A percentile compares a stretch with the other conserved stretches of the same genome.
Conservation (phyloP, 2,113 vertebrate species). For the Oreochromis aureus region DNA sequence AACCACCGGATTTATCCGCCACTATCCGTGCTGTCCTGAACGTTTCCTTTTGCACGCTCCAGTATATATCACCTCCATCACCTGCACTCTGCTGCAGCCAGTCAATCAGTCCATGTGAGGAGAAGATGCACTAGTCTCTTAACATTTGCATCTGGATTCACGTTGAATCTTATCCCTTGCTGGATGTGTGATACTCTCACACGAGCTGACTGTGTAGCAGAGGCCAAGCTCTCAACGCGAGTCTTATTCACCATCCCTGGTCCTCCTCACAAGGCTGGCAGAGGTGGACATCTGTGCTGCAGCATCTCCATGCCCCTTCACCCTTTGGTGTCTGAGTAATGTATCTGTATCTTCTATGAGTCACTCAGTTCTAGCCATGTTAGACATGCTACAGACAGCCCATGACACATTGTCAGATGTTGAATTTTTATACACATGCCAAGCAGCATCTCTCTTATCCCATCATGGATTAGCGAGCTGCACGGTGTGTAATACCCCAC, state of each 20-base stretch:
- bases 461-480: not conserved
- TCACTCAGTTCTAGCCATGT: not conserved
- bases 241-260: not conserved
- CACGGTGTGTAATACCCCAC: not conserved
- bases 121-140: not conserved
- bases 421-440: not conserved
- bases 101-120: not conserved
- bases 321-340: not conserved
- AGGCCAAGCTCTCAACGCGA: not conserved
- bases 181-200: not conserved
- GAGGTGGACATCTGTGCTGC: not conserved
- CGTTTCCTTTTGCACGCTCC: rapidly evolving
- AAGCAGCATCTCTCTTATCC: not conserved
- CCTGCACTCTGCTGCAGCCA: not conserved
- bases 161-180: not conserved
- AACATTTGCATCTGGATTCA: not conserved
- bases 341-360: not conserved
- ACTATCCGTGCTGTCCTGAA: not conserved
- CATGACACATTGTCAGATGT: not conserved
- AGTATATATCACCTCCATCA: not conserved
- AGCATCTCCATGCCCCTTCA: not conserved
- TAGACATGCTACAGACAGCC: not conserved
- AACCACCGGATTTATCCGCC: not conserved
- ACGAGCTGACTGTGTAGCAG: not conserved
- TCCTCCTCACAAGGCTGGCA: not conserved